Evolutionary conservation across 2,113 vertebrate species (phyloP).

Genomic region (Pedionomus torquatus): DNA sequence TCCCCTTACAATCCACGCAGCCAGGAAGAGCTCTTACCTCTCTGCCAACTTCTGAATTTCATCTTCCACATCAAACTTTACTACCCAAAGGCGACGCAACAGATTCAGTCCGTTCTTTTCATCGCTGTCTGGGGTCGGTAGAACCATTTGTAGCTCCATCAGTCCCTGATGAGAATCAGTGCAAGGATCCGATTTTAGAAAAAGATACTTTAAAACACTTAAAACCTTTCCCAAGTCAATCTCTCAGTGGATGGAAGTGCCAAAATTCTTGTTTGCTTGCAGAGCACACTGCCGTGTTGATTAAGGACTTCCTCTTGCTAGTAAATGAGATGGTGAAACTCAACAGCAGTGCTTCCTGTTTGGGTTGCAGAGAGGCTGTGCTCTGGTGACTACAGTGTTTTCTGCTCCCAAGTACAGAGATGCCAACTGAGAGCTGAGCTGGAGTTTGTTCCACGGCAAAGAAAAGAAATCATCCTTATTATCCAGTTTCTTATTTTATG

Average conservation of each 20-base stretch:
- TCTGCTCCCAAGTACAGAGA: background rate
- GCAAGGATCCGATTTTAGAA: background rate
- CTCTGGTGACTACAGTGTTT: background rate
- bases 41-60: conserved; percentile 86
- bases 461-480: background rate
- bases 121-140: conserved; percentile 87
- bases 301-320: background rate
- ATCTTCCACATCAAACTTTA: conserved; percentile 90
- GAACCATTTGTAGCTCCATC: conserved; percentile 92
- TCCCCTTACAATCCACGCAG: background rate
- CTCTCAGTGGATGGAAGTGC: background rate
- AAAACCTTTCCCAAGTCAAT: background rate
- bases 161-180: conserved; percentile 80
- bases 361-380: background rate
- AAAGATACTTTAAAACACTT: background rate
- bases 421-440: background rate
- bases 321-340: background rate
- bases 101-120: conserved; percentile 88
- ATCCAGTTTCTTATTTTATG: background rate
- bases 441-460: background rate
- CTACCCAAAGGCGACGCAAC: conserved; percentile 92
- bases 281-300: background rate
- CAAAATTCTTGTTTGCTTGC: background rate
- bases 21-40: conserved; percentile 76
- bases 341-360: background rate